Conservation (phyloP, 2,888 invertebrate genomes). For the Eutolmus rufibarbis region DNA sequence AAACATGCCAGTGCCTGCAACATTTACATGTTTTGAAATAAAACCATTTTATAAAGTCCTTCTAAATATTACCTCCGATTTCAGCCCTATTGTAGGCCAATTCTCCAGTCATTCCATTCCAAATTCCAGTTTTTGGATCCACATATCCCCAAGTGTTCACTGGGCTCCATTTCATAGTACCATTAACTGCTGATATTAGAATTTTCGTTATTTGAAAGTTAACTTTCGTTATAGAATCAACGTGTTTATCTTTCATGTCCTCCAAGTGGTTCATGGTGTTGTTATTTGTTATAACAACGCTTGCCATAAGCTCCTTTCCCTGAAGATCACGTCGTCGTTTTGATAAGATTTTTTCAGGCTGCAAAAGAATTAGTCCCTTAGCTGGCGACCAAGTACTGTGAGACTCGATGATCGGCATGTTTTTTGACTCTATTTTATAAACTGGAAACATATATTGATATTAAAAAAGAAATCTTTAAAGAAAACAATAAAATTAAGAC, state of each 20-base stretch:
- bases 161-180: slow-evolving; percentile 64
- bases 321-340: slow-evolving; percentile 53
- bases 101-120: slow-evolving; percentile 73
- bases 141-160: slow-evolving; percentile 70
- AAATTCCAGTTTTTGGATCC: slow-evolving; percentile 67
- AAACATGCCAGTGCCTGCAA: slow-evolving; percentile 61
- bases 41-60: background rate
- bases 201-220: slow-evolving; percentile 68
- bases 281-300: slow-evolving; percentile 58
- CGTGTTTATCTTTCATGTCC: slow-evolving; percentile 62
- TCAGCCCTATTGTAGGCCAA: slow-evolving; percentile 67
- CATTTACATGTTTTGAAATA: background rate
- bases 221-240: slow-evolving; percentile 71
- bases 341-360: slow-evolving; percentile 38
- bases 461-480: background rate
- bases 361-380: background rate
- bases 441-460: background rate
- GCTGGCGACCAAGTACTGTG: slow-evolving; percentile 22
- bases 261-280: slow-evolving; percentile 62
- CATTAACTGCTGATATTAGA: slow-evolving; percentile 67
- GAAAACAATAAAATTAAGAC: background rate
- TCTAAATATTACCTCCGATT: slow-evolving; percentile 61
- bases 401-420: background rate
- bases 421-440: slow-evolving; percentile 6
- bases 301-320: slow-evolving; percentile 52